Conservation (phyloP, 2,797 vertebrate species). For the Picus viridis region DNA sequence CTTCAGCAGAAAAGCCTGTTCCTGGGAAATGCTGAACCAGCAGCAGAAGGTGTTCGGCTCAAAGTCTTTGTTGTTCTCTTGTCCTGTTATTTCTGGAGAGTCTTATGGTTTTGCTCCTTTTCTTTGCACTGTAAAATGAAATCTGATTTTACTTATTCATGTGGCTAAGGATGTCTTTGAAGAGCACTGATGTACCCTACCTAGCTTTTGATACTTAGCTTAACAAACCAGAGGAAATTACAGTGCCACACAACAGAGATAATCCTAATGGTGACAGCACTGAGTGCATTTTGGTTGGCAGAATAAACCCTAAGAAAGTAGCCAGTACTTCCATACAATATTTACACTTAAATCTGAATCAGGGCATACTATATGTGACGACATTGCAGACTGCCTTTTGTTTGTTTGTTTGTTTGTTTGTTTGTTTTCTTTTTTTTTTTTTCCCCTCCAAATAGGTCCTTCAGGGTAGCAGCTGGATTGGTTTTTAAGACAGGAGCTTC, state of each 20-base stretch:
- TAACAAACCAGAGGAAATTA: not conserved
- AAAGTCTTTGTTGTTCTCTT: not conserved
- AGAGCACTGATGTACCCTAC: not conserved
- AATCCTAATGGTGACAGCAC: not conserved
- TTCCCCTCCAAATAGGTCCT: constrained; percentile 40
- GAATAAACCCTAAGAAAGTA: not conserved
- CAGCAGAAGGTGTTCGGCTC: not conserved
- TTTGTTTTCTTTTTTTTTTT: not conserved
- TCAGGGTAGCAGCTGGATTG: constrained; percentile 84
- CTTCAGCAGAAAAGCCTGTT: not conserved
- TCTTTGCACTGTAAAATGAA: not conserved
- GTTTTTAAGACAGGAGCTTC: constrained; percentile 80
- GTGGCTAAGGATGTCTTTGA: not conserved
- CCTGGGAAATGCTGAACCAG: constrained; percentile 8
- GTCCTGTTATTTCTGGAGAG: not conserved
- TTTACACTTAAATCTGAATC: constrained; percentile 66
- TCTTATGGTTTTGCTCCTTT: not conserved
- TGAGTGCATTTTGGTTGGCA: not conserved
- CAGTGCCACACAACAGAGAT: not conserved
- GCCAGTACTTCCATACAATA: not conserved
- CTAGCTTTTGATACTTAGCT: not conserved
- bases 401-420: not conserved
- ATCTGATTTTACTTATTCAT: not conserved
- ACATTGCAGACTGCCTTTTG: constrained; percentile 40
- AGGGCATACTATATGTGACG: not conserved